These are phyloP conservation scores for Sinohyriopsis cumingii DNA, from an alignment of 2,888 invertebrate genomes.

Conservation along the genomic window DNA sequence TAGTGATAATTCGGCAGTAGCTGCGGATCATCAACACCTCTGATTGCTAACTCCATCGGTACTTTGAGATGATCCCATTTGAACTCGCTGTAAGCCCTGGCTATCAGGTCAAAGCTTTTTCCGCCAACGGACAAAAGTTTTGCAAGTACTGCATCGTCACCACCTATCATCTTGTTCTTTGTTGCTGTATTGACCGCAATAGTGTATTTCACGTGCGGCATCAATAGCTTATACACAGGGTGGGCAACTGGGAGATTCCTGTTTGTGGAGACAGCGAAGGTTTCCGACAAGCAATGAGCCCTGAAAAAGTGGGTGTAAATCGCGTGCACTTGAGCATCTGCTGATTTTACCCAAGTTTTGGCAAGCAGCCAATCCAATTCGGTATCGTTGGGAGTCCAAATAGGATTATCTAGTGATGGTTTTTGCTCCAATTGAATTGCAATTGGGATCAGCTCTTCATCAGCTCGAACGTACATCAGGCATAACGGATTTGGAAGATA, in stretches of 20 bases:
- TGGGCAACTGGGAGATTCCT: conserved; percentile 32
- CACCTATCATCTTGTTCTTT: conserved; percentile 19
- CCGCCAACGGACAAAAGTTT: conserved; percentile 25
- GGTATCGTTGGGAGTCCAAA: conserved; percentile 33
- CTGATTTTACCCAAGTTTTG: conserved; percentile 28
- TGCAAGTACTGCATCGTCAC: conserved; percentile 25
- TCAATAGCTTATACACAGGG: conserved; percentile 31
- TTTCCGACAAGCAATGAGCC: conserved; percentile 31
- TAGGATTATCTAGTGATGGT: conserved; percentile 27
- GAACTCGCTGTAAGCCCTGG: conserved; percentile 21
- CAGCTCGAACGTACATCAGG: conserved; percentile 29
- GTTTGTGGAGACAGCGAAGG: conserved; percentile 20
- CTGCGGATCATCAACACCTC: conserved; percentile 25
- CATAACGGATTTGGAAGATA: conserved; percentile 25
- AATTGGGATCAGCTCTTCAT: conserved; percentile 30
- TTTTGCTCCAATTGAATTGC: conserved; percentile 32
- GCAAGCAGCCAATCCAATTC: conserved; percentile 32
- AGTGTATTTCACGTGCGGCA: conserved; percentile 26
- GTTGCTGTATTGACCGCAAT: conserved; percentile 28
- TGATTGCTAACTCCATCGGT: conserved; percentile 13
- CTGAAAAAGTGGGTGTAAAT: conserved; percentile 27
- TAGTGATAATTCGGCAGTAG: conserved; percentile 33
- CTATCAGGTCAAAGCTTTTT: conserved; percentile 7
- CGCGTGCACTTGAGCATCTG: conserved; percentile 29
- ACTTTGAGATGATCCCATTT: conserved; percentile 18